Conservation (phyloP, 2,888 invertebrate genomes). For the Orthonevra nobilis region DNA sequence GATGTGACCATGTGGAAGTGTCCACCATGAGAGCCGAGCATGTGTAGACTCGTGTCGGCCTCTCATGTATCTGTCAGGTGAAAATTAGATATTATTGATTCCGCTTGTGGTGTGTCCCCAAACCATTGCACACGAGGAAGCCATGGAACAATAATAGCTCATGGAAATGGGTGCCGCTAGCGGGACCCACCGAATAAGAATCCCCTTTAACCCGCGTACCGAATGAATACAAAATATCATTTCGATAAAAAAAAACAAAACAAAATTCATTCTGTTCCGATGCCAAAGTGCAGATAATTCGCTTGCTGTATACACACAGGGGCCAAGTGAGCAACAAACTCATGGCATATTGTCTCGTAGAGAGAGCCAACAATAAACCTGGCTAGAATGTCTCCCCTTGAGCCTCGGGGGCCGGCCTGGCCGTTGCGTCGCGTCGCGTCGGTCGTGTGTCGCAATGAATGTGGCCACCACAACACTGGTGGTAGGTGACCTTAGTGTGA, state of each 20-base stretch:
- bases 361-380: slow-evolving; percentile 49
- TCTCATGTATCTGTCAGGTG: slow-evolving; percentile 40
- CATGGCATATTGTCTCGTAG: slow-evolving; percentile 45
- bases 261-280: slow-evolving; percentile 30
- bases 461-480: slow-evolving; percentile 21
- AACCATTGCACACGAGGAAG: slow-evolving; percentile 8
- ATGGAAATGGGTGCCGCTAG: slow-evolving; percentile 37
- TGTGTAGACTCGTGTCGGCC: slow-evolving; percentile 9
- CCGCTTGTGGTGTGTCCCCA: background rate
- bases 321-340: slow-evolving; percentile 56
- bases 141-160: slow-evolving; percentile 37
- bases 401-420: slow-evolving; percentile 6
- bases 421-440: background rate
- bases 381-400: slow-evolving; percentile 32
- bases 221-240: slow-evolving; percentile 35
- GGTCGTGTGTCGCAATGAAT: slow-evolving; percentile 53
- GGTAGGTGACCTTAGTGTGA: slow-evolving; percentile 64
- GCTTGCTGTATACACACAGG: slow-evolving; percentile 39
- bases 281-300: slow-evolving; percentile 66
- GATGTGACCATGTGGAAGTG: slow-evolving; percentile 9
- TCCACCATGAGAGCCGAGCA: background rate
- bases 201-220: slow-evolving; percentile 38
- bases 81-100: slow-evolving; percentile 43
- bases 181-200: background rate
- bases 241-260: slow-evolving; percentile 2